Evolutionary conservation across 2,113 vertebrate species (phyloP).

Genomic region (Eptatretus burgeri): DNA sequence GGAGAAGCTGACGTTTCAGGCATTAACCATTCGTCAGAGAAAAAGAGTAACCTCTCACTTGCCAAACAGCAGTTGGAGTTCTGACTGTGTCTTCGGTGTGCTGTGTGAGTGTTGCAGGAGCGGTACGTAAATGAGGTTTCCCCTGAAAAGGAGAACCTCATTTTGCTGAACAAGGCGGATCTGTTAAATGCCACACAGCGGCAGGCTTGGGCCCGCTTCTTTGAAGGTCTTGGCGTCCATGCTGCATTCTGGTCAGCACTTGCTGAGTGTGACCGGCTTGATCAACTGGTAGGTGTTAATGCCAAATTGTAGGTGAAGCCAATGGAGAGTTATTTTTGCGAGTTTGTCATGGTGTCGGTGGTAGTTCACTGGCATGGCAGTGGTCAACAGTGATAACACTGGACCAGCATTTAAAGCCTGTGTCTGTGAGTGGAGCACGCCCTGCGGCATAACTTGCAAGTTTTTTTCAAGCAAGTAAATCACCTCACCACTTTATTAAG

Average conservation of each 20-base stretch:
- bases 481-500: too few relatives aligned
- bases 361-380: neutral
- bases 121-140: slow-evolving; percentile 46
- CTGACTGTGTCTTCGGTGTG: too few relatives aligned
- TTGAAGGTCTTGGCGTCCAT: slow-evolving; percentile 37
- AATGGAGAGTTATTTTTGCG: slow-evolving; percentile 22
- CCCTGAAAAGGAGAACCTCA: slow-evolving; percentile 43
- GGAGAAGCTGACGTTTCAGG: too few relatives aligned
- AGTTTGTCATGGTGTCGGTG: neutral
- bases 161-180: slow-evolving; percentile 79
- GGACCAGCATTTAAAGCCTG: too few relatives aligned
- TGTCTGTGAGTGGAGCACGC: too few relatives aligned
- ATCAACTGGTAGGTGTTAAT: neutral
- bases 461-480: too few relatives aligned
- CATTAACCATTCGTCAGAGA: too few relatives aligned
- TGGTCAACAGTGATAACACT: too few relatives aligned
- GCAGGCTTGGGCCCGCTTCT: slow-evolving; percentile 36
- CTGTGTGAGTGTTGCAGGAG: slow-evolving; percentile 24
- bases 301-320: slow-evolving; percentile 13
- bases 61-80: too few relatives aligned
- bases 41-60: too few relatives aligned
- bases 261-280: slow-evolving; percentile 27
- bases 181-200: slow-evolving; percentile 47
- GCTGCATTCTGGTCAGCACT: slow-evolving; percentile 88
- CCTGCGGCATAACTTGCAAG: too few relatives aligned